Conservation (phyloP, 1,140 invertebrate genomes). For the Cotesia chilonis region DNA sequence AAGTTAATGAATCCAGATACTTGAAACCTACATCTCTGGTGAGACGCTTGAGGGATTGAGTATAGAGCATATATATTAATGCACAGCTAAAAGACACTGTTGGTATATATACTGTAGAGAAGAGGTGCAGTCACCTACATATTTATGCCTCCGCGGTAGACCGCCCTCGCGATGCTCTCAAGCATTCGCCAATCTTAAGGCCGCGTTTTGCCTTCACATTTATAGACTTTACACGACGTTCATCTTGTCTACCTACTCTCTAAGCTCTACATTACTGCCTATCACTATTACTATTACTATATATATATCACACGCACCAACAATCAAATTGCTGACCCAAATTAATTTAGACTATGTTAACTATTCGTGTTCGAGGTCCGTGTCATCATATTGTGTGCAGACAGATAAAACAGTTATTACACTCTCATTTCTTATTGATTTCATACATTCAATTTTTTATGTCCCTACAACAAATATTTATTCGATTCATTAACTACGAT, state of each 20-base stretch:
- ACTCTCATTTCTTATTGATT: background rate
- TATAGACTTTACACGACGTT: background rate
- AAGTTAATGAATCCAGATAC: conserved; percentile 33
- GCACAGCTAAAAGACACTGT: background rate
- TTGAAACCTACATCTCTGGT: conserved; percentile 44
- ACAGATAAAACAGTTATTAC: conserved; percentile 2
- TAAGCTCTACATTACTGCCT: background rate
- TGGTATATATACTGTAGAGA: background rate
- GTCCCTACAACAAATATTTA: too few species aligned
- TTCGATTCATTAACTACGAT: too few species aligned
- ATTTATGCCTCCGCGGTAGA: conserved; percentile 39
- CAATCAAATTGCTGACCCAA: conserved; percentile 45
- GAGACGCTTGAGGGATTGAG: conserved; percentile 20
- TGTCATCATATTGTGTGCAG: conserved; percentile 33
- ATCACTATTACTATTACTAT: too few species aligned
- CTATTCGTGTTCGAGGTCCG: conserved; percentile 41
- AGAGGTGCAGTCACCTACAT: conserved; percentile 38
- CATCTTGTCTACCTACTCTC: background rate
- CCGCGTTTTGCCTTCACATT: background rate
- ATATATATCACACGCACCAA: conserved; percentile 29
- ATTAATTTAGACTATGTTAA: conserved; percentile 45
- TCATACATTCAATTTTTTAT: too few species aligned
- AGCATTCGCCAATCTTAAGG: conserved; percentile 10
- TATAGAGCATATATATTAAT: background rate
- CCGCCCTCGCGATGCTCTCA: conserved; percentile 21